Evolutionary conservation across 2,113 vertebrate species (phyloP), one percentile per base, ranked within the genome.

Genomic region (Zootoca vivipara): DNA sequence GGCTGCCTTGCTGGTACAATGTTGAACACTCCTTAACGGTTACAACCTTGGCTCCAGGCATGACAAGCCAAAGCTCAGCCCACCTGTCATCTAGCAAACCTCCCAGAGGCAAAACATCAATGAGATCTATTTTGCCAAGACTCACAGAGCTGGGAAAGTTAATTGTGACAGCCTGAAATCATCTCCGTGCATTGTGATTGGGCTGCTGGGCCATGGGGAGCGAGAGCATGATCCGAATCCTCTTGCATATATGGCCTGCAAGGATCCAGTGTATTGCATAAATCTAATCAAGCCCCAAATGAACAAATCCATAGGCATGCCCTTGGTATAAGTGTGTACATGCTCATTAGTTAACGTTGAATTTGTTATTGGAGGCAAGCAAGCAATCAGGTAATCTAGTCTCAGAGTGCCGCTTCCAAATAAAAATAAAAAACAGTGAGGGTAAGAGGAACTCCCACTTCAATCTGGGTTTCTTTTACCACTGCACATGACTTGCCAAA

Each of bases 381-480:
- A 80, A 33, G 1, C 0, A 8, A 56, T 33, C 35, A 4, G 3
- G 30, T 0, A 0, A 73, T 69, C 1, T 40, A 67, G 7, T 18
- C 73, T 65, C 30, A 33, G 8, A 13, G 33, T 22, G 9, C 20
- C 89, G 69, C 3, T 92, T 1, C 72, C 52, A 52, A 26, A 75
- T n/a, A 26, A 58, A 52, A 52, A 0, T 2, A 52, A 52, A 46
- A 70, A 70, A 70, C 26, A 0, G 18, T 33, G 5, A 64, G 33
- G 5, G 24, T 15, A n/a, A 20, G 13, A 73, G 86, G 79, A 12
- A 52, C 56, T 3, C 1, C 2, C 42, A 8, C 1, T 70, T 38
- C 75, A 89, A 89, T 89, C 87, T 69, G 7, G 26, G 2, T 65
- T 24, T 8, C 18, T 1, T 91, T 78, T 28, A 79, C 28, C 78